Evolutionary conservation across 2,797 vertebrate species (phyloP), one percentile per base, ranked within the genome.

Genomic region (Cygnus olor): DNA sequence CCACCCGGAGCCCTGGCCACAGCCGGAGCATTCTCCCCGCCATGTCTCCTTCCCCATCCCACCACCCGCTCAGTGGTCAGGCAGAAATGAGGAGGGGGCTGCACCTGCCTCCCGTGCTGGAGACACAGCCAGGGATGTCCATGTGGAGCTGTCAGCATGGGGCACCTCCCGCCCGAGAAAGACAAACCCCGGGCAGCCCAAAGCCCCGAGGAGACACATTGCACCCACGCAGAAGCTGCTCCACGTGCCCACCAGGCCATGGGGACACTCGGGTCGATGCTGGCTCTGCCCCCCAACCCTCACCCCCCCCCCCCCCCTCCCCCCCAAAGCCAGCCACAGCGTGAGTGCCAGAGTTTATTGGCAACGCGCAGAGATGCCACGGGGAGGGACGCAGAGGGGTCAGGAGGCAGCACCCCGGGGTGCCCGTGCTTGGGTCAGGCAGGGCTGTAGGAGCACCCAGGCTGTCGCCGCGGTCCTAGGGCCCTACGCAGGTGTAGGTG

Each of bases 401-500:
- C 21, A 58, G 34, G 53, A 70, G 20, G 15, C 20, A 61, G 56
- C 2, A 3, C 40, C 40, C 2, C 0, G n/a, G 9, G 40, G 53
- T 66, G 42, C 5, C 25, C 17, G 18, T 0, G 1, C 9, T 51
- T 42, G 8, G 7, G 3, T 9, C 2, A 3, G 61, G 25, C 25
- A 45, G 36, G 40, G 30, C 38, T n/a, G 38, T 17, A 10, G 22
- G 36, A 15, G n/a, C 66, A 10, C 14, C 45, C 45, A 6, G 22
- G 56, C 40, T 15, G 20, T 51, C 34, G 7, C 25, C 27, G 10
- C 0, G 2, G 40, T 44, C 68, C 68, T 53, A 87, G 11, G 44
- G 71, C 14, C 53, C 71, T 19, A 54, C 57, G 22, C 88, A 96
- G 80, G 32, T 70, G 57, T 96, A 96, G 71, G 95, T 95, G 84